Evolutionary conservation across 2,797 vertebrate genomes (phyloP), one percentile per base, ranked within the genome.

Genomic region (Helicolenus hilgendorfi): DNA sequence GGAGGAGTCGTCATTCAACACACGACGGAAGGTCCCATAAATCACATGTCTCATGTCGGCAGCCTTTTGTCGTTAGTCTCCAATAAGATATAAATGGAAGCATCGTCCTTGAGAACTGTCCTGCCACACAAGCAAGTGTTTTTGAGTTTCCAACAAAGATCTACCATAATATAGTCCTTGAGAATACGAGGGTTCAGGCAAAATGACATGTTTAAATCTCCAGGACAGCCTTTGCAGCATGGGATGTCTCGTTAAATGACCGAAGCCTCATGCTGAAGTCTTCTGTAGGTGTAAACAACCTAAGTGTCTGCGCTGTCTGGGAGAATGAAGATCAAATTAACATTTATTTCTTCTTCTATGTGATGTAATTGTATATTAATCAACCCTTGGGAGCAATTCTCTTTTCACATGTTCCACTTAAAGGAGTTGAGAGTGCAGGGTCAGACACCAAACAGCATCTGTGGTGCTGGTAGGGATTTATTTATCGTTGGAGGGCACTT

Each of bases 41-140:
- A 79, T 91, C 64, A 84, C 24, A 11, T 18, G 13, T 33, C 64
- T 22, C 13, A 45, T 64, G 72, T 85, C 59, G 41, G 85, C 62
- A 69, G 45, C 38, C 27, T 60, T 56, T 53, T 62, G 53, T 80
- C 82, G 79, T 88, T 79, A 88, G 63, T 58, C 13, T 49, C 56
- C 27, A 88, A 77, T 88, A 72, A 67, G 67, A 81, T 59, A 73
- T 75, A 38, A 68, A 70, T 67, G 69, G 60, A 36, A 27, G 27
- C 24, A 72, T 35, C 62, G 35, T 14, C 24, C 55, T 74, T 56
- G 31, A 55, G 31, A 65, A 31, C 33, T 73, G 27, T 22, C 36
- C n/a, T 60, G n/a, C n/a, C 33, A 24, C n/a, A n/a, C 11, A 38
- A 38, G 49, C 4, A 74, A 45, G 31, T 3, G 9, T 76, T 38